phyloP scores from a whole-genome alignment of 2,888 invertebrate species.

The Proisotoma minuta region DNA sequence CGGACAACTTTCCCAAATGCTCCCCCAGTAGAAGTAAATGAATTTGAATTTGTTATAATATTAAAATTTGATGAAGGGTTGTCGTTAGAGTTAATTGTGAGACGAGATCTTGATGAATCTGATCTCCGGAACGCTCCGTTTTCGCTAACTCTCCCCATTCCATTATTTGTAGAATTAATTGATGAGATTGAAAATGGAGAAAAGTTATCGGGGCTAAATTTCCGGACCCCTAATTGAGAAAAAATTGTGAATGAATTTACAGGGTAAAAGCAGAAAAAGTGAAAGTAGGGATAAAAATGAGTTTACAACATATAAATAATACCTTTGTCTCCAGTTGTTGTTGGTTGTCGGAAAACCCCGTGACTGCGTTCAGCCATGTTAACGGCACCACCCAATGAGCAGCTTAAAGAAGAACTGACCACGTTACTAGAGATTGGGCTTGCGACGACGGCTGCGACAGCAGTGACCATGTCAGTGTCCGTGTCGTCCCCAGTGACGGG shows the following conservation, averaged over 20 bases:
- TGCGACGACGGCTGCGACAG: not conserved
- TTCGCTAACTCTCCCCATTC: not conserved
- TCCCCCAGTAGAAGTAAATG: constrained; percentile 53
- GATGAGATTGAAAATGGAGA: constrained; percentile 14
- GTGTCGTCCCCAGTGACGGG: constrained; percentile 19
- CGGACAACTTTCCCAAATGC: constrained; percentile 32
- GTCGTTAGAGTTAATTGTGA: constrained; percentile 11
- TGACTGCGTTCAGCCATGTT: constrained; percentile 37
- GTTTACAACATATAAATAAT: no score
- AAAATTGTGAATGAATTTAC: no score
- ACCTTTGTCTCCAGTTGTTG: no score
- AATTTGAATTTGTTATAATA: constrained; percentile 46
- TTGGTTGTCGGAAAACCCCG: constrained; percentile 47
- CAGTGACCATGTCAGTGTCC: not conserved
- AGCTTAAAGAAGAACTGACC: constrained; percentile 33
- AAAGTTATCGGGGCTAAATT: constrained; percentile 2
- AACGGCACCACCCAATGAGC: constrained; percentile 41
- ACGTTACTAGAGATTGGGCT: constrained; percentile 16
- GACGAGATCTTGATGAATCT: constrained; percentile 11
- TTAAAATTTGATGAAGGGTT: constrained; percentile 26
- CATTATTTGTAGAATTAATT: not conserved
- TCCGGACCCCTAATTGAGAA: not conserved
- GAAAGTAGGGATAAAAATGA: no score
- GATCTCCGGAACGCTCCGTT: constrained; percentile 4
- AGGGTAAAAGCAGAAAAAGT: no score